Evolutionary conservation across 2,113 vertebrate genomes (phyloP).

Genomic region (Saccopteryx leptura): DNA sequence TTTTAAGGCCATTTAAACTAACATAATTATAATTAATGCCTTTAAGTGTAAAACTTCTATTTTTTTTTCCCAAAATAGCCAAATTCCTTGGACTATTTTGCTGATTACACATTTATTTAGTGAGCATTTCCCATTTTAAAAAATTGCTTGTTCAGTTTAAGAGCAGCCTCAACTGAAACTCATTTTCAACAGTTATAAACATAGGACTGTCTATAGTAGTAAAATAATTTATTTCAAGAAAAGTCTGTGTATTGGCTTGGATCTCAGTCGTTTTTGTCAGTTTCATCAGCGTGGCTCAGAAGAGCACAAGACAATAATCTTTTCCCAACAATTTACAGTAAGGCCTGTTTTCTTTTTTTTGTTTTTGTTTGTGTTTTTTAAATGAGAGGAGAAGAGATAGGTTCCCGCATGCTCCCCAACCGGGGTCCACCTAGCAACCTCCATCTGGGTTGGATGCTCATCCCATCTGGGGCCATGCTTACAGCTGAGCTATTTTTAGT

Average conservation of each 20-base stretch:
- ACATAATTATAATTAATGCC: not conserved
- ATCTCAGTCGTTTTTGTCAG: not conserved
- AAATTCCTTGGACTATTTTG: conserved; percentile 16
- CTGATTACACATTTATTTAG: conserved; percentile 45
- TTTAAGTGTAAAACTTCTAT: not conserved
- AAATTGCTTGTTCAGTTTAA: not conserved
- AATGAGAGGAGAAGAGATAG: too few relatives aligned
- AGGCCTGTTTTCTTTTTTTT: not conserved
- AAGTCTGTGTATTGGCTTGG: not conserved
- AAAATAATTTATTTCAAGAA: conserved; percentile 25
- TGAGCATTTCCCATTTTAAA: conserved; percentile 46
- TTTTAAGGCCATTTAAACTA: not conserved
- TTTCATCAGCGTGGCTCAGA: not conserved
- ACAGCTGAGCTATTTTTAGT: too few relatives aligned
- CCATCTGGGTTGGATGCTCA: too few relatives aligned
- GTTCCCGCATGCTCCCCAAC: too few relatives aligned
- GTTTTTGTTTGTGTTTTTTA: not conserved
- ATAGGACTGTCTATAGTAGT: not conserved
- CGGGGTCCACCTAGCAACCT: too few relatives aligned
- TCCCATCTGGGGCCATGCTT: too few relatives aligned
- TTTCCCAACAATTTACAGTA: not conserved
- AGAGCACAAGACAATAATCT: not conserved
- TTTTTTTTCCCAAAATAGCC: conserved; percentile 27
- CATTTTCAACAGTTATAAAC: not conserved
- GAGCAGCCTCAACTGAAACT: not conserved